Evolutionary conservation across 92 coral and sea anemone species (phyloP).

Genomic region (Heteractis magnifica): DNA sequence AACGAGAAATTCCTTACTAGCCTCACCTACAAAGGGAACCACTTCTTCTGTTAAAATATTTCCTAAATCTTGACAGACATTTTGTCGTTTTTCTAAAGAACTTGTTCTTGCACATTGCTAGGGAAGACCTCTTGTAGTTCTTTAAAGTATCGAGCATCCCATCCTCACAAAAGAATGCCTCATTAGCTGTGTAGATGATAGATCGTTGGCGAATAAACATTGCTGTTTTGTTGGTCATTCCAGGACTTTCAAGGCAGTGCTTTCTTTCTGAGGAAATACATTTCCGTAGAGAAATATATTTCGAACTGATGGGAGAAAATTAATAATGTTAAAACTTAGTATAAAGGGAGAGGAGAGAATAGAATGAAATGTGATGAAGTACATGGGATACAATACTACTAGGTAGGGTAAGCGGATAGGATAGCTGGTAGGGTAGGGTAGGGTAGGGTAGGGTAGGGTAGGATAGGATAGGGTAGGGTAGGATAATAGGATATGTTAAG

Average conservation of each 20-base stretch:
- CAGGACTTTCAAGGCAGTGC: not conserved
- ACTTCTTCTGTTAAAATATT: conserved; percentile 5
- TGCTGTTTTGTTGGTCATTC: not conserved
- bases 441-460: too few species aligned
- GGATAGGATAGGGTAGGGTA: too few species aligned
- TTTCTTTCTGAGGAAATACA: not conserved
- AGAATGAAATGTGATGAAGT: not conserved
- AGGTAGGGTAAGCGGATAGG: too few species aligned
- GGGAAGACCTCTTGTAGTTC: not conserved
- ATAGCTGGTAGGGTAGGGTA: too few species aligned
- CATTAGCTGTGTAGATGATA: not conserved
- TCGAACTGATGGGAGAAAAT: not conserved
- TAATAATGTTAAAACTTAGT: not conserved
- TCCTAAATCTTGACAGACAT: not conserved
- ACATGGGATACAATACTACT: too few species aligned
- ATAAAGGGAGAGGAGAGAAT: not conserved
- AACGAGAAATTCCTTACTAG: not conserved
- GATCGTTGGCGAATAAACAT: not conserved
- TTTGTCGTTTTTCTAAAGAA: not conserved
- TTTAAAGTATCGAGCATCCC: conserved; percentile 1
- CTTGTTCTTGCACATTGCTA: not conserved
- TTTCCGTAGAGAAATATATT: not conserved
- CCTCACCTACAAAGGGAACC: conserved; percentile 3
- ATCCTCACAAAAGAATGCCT: not conserved
- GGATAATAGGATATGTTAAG: too few species aligned